Base-by-base conservation (phyloP, 1,140 invertebrate genomes). In the Euura saliciscinereae region DNA sequence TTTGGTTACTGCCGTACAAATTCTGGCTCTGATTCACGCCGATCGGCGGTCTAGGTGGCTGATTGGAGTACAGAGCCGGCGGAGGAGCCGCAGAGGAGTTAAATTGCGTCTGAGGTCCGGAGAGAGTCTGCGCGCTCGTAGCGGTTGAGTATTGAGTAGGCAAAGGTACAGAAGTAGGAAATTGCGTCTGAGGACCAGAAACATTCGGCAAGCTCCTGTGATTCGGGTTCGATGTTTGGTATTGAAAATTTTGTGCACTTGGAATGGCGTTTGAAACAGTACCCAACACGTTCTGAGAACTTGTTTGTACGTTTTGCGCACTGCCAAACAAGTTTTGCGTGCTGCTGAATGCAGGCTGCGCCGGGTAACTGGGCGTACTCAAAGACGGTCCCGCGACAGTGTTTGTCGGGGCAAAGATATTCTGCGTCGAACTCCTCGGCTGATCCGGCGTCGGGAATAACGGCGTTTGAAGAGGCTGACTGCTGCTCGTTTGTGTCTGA, bases 1-100 rank as follows among this genome's bases (percentile, higher is more conserved):
- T 82, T 71, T 79, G 78, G 71, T 80, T 77, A 71, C 71, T 78
- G 68, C 72, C 75, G 66, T 76, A 78, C 6, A 66, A 43, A 73
- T 71, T 70, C 74, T 77, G 77, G 70, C 73, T 75, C 45, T 72
- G 71, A 68, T 74, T 71, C 44, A 51, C 51, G 59, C n/a, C 68
- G 11, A 45, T 45, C 68, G 66, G 73, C 7, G 72, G 44, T 11
- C 65, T 69, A 45, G 69, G 72, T 64, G 71, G 69, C 42, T 74
- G 76, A 43, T 71, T 66, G 65, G 71, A 3, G 5, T 68, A 66
- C 44, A 73, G 72, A 44, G 67, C 66, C 59, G 72, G 67, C 46
- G 78, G 78, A n/a, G 72, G 45, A 44, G 77, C 66, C 11, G 75
- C 68, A 68, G 76, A 64, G n/a, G 70, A 70, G 6, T 77, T 69